Evolutionary conservation across 2,888 invertebrate species (phyloP), one percentile per base, ranked within the genome.

Genomic region (Hydroisotoma schaefferi): DNA sequence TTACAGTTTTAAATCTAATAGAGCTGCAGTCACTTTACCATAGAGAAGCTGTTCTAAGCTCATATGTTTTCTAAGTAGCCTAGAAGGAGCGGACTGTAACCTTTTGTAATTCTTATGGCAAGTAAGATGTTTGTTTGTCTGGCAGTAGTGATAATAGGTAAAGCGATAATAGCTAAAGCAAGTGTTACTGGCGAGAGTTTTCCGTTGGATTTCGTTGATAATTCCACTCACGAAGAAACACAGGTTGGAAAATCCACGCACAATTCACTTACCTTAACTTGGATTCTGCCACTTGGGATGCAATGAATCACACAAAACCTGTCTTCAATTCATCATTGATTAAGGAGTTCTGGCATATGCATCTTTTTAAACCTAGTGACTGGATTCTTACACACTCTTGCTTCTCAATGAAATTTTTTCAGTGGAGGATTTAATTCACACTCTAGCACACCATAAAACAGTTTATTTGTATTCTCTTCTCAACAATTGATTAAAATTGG

Each of bases 311-410:
- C 46, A 25, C 25, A 46, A 46, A 46, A 23, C 46, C 25, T 25
- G 46, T 46, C 46, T 23, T 46, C 46, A 46, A 23, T 46, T 46
- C 46, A 25, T 22, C 25, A 46, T 46, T 46, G 46, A 46, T 46
- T 46, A 46, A n/a, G n/a, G n/a, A n/a, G n/a, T 25, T 46, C 25
- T 25, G 12, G 20, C 5, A 22, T 25, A 46, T 46, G 20, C 46
- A 40, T 40, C n/a, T 18, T 40, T 40, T 5, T 20, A 40, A 40
- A 15, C 40, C 15, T 40, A 40, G 20, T 40, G 40, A 20, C 5
- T 40, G n/a, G 5, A 40, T 40, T 20, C 40, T 15, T 4, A 18
- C 20, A 18, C 20, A 40, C n/a, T n/a, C n/a, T n/a, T n/a, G 33
- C 33, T 33, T 33, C 15, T 33, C 8, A 33, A 33, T 33, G 33